phyloP scores from a whole-genome alignment of 2,113 vertebrate species.

The Rhizomys pruinosus region DNA sequence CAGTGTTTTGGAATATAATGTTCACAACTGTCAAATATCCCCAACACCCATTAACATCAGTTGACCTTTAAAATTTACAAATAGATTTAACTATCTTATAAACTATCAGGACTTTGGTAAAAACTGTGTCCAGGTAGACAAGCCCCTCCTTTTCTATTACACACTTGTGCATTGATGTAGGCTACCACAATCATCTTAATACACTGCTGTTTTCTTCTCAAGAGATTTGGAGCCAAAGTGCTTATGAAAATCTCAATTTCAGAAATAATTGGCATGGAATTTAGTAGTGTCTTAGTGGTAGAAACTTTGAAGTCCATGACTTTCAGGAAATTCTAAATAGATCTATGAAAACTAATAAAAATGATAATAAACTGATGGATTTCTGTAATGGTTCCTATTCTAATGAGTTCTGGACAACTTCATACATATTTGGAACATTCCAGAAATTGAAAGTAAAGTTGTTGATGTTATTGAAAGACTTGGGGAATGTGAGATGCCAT shows the following conservation, averaged over 20 bases:
- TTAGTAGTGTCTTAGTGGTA: constrained; percentile 4
- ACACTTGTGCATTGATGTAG: not conserved
- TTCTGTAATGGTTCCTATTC: constrained; percentile 29
- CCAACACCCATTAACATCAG: not conserved
- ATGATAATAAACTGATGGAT: constrained; percentile 38
- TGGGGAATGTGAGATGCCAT: not conserved
- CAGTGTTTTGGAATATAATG: not conserved
- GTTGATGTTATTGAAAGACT: not conserved
- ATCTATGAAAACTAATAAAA: constrained; percentile 53
- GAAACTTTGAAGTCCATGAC: constrained; percentile 29
- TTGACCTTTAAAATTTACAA: not conserved
- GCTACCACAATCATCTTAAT: too few species aligned
- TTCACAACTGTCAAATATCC: not conserved
- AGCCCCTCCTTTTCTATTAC: not conserved
- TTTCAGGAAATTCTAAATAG: constrained; percentile 52
- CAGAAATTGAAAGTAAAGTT: not conserved
- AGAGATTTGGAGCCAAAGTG: not conserved
- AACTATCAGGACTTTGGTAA: constrained; percentile 24
- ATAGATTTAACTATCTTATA: not conserved
- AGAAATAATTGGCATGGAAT: not conserved
- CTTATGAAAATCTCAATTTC: constrained; percentile 38
- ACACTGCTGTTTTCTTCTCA: not conserved
- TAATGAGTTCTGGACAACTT: constrained; percentile 32
- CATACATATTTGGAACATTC: not conserved
- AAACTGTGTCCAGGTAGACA: not conserved